These are phyloP conservation scores for Cassiopea andromeda DNA, from an alignment of 30 jellyfish, hydroid and myxozoan genomes.

Conservation along the genomic window DNA sequence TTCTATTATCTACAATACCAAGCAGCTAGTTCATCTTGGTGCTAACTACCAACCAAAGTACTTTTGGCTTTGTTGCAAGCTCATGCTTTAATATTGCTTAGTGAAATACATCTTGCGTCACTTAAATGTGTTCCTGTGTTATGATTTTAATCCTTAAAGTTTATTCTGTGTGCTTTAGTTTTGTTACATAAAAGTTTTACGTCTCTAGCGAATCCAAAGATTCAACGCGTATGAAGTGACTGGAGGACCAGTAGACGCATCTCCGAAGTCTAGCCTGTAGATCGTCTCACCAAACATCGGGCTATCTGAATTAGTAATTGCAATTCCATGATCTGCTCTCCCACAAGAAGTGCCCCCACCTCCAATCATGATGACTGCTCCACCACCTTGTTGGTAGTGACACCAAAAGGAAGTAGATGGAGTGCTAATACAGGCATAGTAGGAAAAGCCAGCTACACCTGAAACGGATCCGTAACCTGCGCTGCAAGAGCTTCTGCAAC, in stretches of 20 bases:
- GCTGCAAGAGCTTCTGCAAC: slow-evolving; percentile 3
- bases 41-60: too few relatives aligned
- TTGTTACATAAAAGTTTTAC: background rate
- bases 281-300: background rate
- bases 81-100: too few relatives aligned
- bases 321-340: slow-evolving; percentile 23
- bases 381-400: slow-evolving; percentile 10
- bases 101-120: too few relatives aligned
- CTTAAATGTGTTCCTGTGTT: too few relatives aligned
- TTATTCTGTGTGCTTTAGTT: background rate
- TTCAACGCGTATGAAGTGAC: slow-evolving; percentile 15
- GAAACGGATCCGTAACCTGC: background rate
- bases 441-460: slow-evolving; percentile 11
- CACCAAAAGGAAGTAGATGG: slow-evolving; percentile 7
- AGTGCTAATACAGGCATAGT: background rate
- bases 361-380: slow-evolving; percentile 23
- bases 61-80: too few relatives aligned
- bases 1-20: too few relatives aligned
- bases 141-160: background rate
- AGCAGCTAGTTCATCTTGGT: too few relatives aligned
- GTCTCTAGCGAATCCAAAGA: slow-evolving; percentile 17
- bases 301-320: background rate
- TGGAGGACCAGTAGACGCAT: background rate
- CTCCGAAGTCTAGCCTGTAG: background rate
- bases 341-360: slow-evolving; percentile 15